A percentile compares a stretch with the other conserved stretches of the same genome.
Conservation (phyloP, 2,113 vertebrate genomes). For the Boleophthalmus pectinirostris region DNA sequence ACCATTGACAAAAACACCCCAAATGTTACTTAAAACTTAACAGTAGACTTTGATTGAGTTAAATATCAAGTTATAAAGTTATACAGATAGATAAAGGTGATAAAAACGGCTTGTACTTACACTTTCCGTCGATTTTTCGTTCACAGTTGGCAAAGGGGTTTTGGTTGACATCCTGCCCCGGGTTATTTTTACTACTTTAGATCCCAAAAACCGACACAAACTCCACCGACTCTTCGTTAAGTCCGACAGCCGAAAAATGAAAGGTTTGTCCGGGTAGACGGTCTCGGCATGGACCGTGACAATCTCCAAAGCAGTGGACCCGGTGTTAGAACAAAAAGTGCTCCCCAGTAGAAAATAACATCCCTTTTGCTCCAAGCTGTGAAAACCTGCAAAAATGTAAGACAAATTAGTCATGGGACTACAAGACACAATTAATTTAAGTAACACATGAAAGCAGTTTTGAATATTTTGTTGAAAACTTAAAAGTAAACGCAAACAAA, state of each 20-base stretch:
- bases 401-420: neutral
- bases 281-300: conserved; percentile 64
- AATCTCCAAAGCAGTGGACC: conserved; percentile 28
- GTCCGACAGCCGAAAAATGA: conserved; percentile 12
- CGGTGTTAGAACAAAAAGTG: conserved; percentile 1
- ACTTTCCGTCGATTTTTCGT: conserved; percentile 92
- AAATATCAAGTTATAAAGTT: neutral
- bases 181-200: conserved; percentile 3
- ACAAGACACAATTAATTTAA: neutral
- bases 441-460: neutral
- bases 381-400: neutral
- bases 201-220: conserved; percentile 11
- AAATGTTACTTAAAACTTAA: rapidly evolving
- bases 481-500: no score
- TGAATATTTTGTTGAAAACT: no score
- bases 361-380: neutral
- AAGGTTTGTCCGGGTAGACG: conserved; percentile 44
- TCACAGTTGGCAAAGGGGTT: conserved; percentile 92
- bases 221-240: conserved; percentile 15
- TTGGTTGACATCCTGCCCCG: conserved; percentile 87
- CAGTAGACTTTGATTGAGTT: neutral
- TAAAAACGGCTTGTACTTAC: conserved; percentile 78
- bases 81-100: neutral
- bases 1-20: neutral
- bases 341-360: neutral